Percentiles rank a stretch among this genome's conserved stretches.
phyloP scores from a whole-genome alignment of 2,797 vertebrate genomes.

The Cyclura pinguis region DNA sequence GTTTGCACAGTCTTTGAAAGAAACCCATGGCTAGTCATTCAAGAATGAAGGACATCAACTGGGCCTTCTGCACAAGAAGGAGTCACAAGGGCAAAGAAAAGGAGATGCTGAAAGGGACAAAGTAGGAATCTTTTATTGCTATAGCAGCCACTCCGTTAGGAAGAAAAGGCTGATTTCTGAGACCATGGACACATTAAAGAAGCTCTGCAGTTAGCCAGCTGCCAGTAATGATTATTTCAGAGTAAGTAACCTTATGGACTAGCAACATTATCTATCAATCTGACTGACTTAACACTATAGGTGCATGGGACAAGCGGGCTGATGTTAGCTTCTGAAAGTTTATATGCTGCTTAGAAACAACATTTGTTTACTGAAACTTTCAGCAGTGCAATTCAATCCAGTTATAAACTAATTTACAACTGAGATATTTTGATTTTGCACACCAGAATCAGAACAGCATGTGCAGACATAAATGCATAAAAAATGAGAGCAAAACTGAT shows the following conservation, averaged over 20 bases:
- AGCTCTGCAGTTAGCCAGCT: background rate
- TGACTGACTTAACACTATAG: background rate
- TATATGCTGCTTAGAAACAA: background rate
- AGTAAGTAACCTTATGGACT: background rate
- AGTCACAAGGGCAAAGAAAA: background rate
- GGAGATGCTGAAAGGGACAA: background rate
- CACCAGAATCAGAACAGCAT: background rate
- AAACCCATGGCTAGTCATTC: background rate
- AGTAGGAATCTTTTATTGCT: background rate
- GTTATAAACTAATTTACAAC: background rate
- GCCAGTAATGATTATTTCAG: background rate
- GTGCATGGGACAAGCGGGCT: background rate
- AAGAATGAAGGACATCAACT: background rate
- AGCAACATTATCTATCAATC: background rate
- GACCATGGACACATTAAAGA: background rate
- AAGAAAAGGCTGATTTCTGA: background rate
- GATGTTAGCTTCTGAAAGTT: background rate
- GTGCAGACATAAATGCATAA: background rate
- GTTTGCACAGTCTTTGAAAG: background rate
- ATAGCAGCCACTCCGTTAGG: background rate
- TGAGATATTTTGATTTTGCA: background rate
- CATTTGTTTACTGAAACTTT: constrained; percentile 9
- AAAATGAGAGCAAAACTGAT: background rate
- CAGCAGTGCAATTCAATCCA: background rate
- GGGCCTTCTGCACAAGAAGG: background rate